Percentiles rank a stretch among this genome's conserved stretches.
These are phyloP conservation scores for Prenolepis imparis DNA, from an alignment of 2,888 invertebrate species.

Conservation along the genomic window DNA sequence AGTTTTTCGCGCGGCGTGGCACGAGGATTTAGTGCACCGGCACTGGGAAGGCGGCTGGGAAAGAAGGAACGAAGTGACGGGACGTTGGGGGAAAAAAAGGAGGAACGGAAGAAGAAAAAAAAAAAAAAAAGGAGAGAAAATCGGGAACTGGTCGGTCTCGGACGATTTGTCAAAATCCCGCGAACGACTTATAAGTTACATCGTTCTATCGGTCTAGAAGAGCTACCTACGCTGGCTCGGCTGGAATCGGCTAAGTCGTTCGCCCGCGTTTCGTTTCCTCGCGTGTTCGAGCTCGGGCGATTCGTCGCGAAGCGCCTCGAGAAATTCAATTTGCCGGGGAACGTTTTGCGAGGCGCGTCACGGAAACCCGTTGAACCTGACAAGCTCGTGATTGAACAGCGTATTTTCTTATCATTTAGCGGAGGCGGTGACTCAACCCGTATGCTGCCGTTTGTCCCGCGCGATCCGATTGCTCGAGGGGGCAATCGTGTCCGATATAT, in stretches of 20 bases:
- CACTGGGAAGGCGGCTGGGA: constrained; percentile 55
- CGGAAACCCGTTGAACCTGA: constrained; percentile 71
- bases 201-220: not conserved
- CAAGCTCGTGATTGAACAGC: constrained; percentile 68
- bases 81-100: constrained; percentile 43
- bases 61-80: constrained; percentile 31
- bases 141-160: constrained; percentile 59
- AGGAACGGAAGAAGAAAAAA: constrained; percentile 38
- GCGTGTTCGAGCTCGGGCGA: constrained; percentile 14
- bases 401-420: constrained; percentile 72
- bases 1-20: constrained; percentile 67
- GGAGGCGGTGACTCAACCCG: constrained; percentile 54
- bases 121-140: constrained; percentile 41
- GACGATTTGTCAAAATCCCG: constrained; percentile 80
- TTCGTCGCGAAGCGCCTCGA: constrained; percentile 48
- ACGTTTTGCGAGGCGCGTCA: constrained; percentile 69
- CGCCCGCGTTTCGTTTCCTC: constrained; percentile 37
- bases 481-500: constrained; percentile 39
- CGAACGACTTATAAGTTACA: constrained; percentile 69
- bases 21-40: constrained; percentile 71
- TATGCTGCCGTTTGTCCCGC: constrained; percentile 60
- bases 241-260: constrained; percentile 19
- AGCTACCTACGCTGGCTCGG: constrained; percentile 7
- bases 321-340: constrained; percentile 74
- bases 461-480: constrained; percentile 56